These are phyloP conservation scores for Dromiciops gliroides DNA, from an alignment of 2,113 vertebrate genomes.

Conservation along the genomic window DNA sequence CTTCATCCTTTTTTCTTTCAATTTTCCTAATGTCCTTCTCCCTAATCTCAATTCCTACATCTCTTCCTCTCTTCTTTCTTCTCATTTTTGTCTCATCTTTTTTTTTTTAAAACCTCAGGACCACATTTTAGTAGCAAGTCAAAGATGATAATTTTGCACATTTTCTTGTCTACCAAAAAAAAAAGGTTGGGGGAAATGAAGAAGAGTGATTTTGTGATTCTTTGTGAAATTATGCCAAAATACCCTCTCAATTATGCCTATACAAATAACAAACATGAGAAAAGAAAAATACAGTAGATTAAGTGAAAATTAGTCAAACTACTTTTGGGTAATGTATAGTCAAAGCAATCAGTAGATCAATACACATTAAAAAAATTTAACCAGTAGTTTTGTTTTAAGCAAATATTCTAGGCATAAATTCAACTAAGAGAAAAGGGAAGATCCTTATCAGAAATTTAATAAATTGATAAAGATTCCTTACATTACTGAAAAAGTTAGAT, in stretches of 20 bases:
- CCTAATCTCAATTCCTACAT: neutral
- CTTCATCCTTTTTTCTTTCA: neutral
- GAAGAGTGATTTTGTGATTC: neutral
- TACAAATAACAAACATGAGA: neutral
- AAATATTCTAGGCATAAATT: neutral
- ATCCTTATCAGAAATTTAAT: slow-evolving; percentile 5
- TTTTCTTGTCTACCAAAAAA: neutral
- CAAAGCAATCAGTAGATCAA: slow-evolving; percentile 39
- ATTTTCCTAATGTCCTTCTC: neutral
- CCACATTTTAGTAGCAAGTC: neutral
- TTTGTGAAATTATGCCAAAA: slow-evolving; percentile 45
- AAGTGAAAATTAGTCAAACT: slow-evolving; percentile 41
- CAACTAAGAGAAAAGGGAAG: neutral
- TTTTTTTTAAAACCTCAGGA: neutral
- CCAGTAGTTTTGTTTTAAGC: neutral
- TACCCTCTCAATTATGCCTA: slow-evolving; percentile 34
- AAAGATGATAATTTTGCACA: neutral
- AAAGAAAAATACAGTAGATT: slow-evolving; percentile 31
- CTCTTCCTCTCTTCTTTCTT: neutral
- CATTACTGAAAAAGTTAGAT: slow-evolving; percentile 5
- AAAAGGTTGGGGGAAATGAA: neutral
- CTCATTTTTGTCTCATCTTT: slow-evolving; percentile 25
- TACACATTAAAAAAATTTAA: neutral
- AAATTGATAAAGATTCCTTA: neutral
- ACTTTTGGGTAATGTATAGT: slow-evolving; percentile 37